Evolutionary conservation across 2,888 invertebrate species (phyloP), one percentile per base, ranked within the genome.

Genomic region (Boloria euphrosyne): DNA sequence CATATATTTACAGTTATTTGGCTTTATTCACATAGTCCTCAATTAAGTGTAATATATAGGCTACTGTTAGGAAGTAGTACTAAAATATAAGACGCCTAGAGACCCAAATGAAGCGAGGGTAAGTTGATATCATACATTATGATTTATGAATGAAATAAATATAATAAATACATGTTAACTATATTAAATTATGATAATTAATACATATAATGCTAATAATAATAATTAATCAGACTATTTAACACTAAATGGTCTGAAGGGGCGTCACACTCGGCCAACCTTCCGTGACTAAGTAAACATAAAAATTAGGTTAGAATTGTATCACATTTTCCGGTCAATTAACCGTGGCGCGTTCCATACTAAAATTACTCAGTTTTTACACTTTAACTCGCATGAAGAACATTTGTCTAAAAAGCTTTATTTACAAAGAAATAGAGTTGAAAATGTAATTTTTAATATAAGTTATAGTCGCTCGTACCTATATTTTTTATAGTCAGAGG

Each of bases 251-350:
- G 27, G 46, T 49, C 14, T 61, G 7, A 69, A 72, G 67, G 71
- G 71, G 65, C 70, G 73, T 73, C 65, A 64, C 71, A 69, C 72
- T 68, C 67, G 71, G 57, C 38, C 68, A 64, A 22, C 74, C 71
- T 71, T 76, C 76, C 75, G 65, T 67, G 65, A 67, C 74, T 63
- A 73, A 69, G 73, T 74, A 71, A 69, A 71, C 73, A 70, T 70
- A 70, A 77, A 58, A 81, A 86, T 80, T 82, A 82, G 73, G 80
- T 80, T 81, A 76, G 76, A 87, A 87, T 76, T 78, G 78, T 65
- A 69, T 79, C 59, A 69, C 74, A 82, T 84, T 85, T 83, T 83
- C 79, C 75, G 81, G 77, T 75, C 83, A 86, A 87, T 86, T 87
- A 68, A 70, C 65, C 69, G 61, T 65, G 49, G 63, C 65, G 60